phyloP scores from a whole-genome alignment of 1,140 invertebrate genomes.

The Aphaenogaster floridana region DNA sequence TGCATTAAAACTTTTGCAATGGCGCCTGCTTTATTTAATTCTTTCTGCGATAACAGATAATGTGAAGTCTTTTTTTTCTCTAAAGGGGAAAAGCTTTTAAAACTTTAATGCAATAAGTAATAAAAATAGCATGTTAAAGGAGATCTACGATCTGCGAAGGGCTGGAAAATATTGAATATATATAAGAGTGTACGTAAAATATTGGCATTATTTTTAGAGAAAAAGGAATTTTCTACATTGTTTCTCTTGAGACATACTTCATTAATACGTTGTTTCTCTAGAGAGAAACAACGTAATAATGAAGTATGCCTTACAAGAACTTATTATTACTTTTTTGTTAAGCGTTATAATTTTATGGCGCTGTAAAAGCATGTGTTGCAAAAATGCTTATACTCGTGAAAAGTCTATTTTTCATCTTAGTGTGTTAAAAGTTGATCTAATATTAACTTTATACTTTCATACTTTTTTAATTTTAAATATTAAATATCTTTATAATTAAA shows the following conservation, averaged over 20 bases:
- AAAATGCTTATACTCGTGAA: neutral
- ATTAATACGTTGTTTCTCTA: no score
- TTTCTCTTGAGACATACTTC: no score
- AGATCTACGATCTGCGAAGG: constrained; percentile 15
- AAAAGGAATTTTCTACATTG: neutral
- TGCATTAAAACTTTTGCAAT: constrained; percentile 33
- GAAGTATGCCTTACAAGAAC: neutral
- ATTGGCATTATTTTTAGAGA: neutral
- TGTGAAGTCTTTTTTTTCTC: constrained; percentile 33
- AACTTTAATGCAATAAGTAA: constrained; percentile 27
- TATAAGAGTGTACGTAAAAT: constrained; percentile 12
- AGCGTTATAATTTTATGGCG: neutral
- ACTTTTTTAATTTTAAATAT: neutral
- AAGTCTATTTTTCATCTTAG: neutral
- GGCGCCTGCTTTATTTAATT: constrained; percentile 29
- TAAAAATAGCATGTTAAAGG: constrained; percentile 18
- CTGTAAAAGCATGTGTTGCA: neutral
- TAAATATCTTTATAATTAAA: constrained; percentile 12
- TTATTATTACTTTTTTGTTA: constrained; percentile 2
- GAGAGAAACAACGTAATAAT: neutral
- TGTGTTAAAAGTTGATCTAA: constrained; percentile 7
- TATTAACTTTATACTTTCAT: neutral
- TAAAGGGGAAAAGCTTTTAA: constrained; percentile 5
- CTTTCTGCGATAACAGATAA: constrained; percentile 27
- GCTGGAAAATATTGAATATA: constrained; percentile 7